Evolutionary conservation across 2,888 invertebrate species (phyloP).

Genomic region (Tenthredo scrophulariae): DNA sequence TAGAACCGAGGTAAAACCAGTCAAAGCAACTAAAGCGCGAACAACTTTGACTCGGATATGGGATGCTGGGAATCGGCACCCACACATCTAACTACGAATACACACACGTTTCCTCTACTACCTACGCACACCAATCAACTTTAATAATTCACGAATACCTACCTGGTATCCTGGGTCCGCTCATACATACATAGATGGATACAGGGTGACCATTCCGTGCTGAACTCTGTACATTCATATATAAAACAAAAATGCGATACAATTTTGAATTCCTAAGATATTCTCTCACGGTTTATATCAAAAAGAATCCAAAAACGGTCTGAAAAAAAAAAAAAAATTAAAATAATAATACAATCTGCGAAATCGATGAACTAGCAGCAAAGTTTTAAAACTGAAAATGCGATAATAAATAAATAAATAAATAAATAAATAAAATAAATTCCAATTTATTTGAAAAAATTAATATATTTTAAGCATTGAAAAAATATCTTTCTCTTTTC

Average conservation of each 20-base stretch:
- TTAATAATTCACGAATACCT: slow-evolving; percentile 54
- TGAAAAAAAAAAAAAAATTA: not conserved
- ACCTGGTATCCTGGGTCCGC: slow-evolving; percentile 53
- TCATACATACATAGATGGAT: slow-evolving; percentile 55
- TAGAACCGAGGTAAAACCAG: not conserved
- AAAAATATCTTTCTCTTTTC: too few species aligned
- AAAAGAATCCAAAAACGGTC: too few species aligned
- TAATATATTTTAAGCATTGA: too few species aligned
- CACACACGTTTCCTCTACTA: slow-evolving; percentile 23
- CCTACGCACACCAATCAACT: slow-evolving; percentile 37
- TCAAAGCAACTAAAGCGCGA: not conserved
- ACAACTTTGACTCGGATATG: slow-evolving; percentile 24
- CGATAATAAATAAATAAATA: too few species aligned
- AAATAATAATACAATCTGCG: not conserved
- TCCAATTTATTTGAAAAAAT: too few species aligned
- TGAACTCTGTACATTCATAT: not conserved
- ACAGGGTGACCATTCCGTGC: not conserved
- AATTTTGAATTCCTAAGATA: not conserved
- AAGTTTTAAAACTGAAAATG: not conserved
- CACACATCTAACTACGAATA: slow-evolving; percentile 3
- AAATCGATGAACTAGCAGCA: not conserved
- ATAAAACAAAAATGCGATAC: not conserved
- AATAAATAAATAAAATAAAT: too few species aligned
- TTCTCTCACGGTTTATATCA: not conserved
- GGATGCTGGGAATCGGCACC: not conserved